A percentile compares a stretch with the other conserved stretches of the same genome.
Conservation (phyloP, 2,888 invertebrate genomes). For the Synergus itoensis region DNA sequence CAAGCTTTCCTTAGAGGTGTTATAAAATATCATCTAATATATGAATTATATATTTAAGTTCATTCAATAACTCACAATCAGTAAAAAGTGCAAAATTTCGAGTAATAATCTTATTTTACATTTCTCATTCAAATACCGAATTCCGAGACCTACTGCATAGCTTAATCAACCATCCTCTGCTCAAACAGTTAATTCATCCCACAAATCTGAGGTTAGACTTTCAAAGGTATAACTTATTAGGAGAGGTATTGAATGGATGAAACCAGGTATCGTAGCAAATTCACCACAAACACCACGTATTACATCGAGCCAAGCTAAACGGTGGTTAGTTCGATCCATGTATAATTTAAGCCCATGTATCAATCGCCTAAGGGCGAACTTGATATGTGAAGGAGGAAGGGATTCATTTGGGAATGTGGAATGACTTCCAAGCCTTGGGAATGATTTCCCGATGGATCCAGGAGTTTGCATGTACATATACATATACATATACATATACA, state of each 20-base stretch:
- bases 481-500: slow-evolving; percentile 5
- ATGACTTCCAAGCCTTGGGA: slow-evolving; percentile 68
- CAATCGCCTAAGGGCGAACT: slow-evolving; percentile 69
- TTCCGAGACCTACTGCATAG: not conserved
- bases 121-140: not conserved
- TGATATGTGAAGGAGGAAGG: slow-evolving; percentile 55
- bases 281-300: slow-evolving; percentile 57
- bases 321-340: slow-evolving; percentile 61
- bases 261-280: slow-evolving; percentile 59
- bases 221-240: not conserved
- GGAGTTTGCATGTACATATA: slow-evolving; percentile 44
- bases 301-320: slow-evolving; percentile 46
- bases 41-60: not conserved
- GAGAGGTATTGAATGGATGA: slow-evolving; percentile 41
- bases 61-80: too few species aligned
- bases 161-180: slow-evolving; percentile 16
- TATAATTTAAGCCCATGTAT: slow-evolving; percentile 75
- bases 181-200: slow-evolving; percentile 4
- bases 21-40: not conserved
- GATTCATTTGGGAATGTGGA: slow-evolving; percentile 49
- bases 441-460: slow-evolving; percentile 72
- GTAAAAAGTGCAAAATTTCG: too few species aligned
- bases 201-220: slow-evolving; percentile 17
- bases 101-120: not conserved
- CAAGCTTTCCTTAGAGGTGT: not conserved